Evolutionary conservation across 2,113 vertebrate species (phyloP).

Genomic region (Nycticryphes semicollaris): DNA sequence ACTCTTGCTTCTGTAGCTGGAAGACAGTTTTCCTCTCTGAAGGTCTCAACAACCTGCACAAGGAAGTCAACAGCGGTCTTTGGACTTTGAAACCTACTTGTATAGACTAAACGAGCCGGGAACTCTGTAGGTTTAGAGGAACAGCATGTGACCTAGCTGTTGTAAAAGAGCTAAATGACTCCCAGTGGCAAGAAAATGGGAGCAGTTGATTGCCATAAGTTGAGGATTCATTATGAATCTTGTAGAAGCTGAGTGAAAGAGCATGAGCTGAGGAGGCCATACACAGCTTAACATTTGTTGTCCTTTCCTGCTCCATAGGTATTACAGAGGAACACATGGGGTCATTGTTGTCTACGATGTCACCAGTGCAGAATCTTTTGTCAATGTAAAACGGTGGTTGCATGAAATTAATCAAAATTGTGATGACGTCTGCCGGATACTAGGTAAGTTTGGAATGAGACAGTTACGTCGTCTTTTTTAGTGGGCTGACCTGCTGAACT

Average conservation of each 20-base stretch:
- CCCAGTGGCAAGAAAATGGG: background rate
- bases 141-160: background rate
- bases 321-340: slow-evolving; percentile 96
- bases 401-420: slow-evolving; percentile 99
- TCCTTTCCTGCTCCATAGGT: slow-evolving; percentile 74
- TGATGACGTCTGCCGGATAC: slow-evolving; percentile 97
- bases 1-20: background rate
- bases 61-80: background rate
- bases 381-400: slow-evolving; percentile 98
- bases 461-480: background rate
- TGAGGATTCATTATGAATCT: background rate
- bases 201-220: background rate
- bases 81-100: background rate
- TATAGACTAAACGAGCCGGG: background rate
- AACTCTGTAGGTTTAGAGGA: background rate
- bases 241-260: background rate
- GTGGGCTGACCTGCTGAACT: background rate
- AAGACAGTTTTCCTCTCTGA: background rate
- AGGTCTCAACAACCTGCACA: background rate
- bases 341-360: slow-evolving; percentile 99
- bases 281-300: background rate
- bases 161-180: background rate
- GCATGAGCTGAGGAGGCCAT: background rate
- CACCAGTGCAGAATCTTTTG: slow-evolving; percentile 97
- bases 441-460: slow-evolving; percentile 77